phyloP scores from a whole-genome alignment of 1,140 invertebrate species.

The Zaprionus nigranus region DNA sequence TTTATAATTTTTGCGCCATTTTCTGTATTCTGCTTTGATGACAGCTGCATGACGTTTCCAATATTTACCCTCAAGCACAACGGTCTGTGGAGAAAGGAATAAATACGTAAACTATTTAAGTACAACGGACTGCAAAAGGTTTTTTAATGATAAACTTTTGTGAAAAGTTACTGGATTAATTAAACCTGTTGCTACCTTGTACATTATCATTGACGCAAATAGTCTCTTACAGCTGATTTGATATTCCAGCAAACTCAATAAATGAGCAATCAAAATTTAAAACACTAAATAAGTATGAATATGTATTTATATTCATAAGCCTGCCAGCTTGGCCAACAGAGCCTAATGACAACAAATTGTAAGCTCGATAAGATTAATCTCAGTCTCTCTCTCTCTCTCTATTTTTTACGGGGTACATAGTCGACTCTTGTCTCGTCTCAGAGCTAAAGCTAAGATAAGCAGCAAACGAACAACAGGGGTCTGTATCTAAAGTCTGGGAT shows the following conservation, averaged over 20 bases:
- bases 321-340: background rate
- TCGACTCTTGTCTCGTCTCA: slow-evolving; percentile 15
- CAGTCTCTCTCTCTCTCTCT: background rate
- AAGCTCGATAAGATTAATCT: slow-evolving; percentile 58
- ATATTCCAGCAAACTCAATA: slow-evolving; percentile 29
- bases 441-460: slow-evolving; percentile 29
- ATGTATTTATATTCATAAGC: background rate
- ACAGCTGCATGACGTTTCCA: slow-evolving; percentile 99
- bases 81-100: slow-evolving; percentile 57
- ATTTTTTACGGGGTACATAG: slow-evolving; percentile 29
- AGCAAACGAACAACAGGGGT: background rate
- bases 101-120: slow-evolving; percentile 5
- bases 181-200: slow-evolving; percentile 19
- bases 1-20: slow-evolving; percentile 98
- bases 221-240: slow-evolving; percentile 36
- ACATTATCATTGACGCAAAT: slow-evolving; percentile 23
- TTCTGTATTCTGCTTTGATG: slow-evolving; percentile 99
- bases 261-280: slow-evolving; percentile 29
- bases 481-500: slow-evolving; percentile 4
- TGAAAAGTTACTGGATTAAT: background rate
- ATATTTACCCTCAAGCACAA: slow-evolving; percentile 89
- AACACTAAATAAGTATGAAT: too few species aligned
- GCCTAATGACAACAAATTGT: slow-evolving; percentile 34
- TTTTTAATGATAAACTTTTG: background rate
- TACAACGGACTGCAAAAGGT: background rate